Conservation (phyloP, 2,797 vertebrate species). For the Trachurus trachurus region DNA sequence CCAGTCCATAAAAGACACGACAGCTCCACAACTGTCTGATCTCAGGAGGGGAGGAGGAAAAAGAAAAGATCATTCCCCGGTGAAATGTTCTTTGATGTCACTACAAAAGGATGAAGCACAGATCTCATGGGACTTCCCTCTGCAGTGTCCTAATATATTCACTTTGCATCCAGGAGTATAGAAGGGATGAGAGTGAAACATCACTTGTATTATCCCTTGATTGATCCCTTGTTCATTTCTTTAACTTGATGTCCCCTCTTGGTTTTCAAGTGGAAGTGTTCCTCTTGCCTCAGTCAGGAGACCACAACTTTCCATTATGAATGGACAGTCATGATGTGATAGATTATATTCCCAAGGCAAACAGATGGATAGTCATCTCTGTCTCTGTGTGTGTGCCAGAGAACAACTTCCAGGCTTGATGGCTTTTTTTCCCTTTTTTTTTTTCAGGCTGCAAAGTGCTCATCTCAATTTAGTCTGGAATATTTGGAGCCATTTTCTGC, state of each 20-base stretch:
- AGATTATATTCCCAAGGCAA: constrained; percentile 7
- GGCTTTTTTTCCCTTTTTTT: not conserved
- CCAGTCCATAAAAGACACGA: constrained; percentile 12
- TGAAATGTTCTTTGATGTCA: constrained; percentile 70
- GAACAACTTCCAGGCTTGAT: constrained; percentile 9
- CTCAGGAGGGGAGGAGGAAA: constrained; percentile 38
- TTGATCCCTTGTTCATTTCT: constrained; percentile 9
- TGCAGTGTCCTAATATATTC: constrained; percentile 13
- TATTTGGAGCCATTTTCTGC: constrained; percentile 28
- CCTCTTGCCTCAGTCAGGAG: constrained; percentile 13
- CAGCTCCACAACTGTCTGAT: constrained; percentile 24
- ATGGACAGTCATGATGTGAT: constrained; percentile 2
- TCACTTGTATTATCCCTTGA: not conserved
- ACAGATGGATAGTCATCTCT: not conserved
- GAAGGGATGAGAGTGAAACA: constrained; percentile 2
- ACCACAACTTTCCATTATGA: constrained; percentile 22
- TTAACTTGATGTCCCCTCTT: constrained; percentile 1
- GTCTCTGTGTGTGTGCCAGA: not conserved
- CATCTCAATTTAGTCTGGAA: constrained; percentile 24
- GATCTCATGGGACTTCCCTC: constrained; percentile 37
- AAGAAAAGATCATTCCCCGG: constrained; percentile 41
- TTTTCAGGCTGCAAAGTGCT: constrained; percentile 21
- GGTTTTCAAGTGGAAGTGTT: constrained; percentile 24
- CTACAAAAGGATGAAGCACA: constrained; percentile 54
- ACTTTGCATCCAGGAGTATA: constrained; percentile 35